These are phyloP conservation scores for Zaprionus lachaisei DNA, from an alignment of 1,140 invertebrate species.

Conservation along the genomic window DNA sequence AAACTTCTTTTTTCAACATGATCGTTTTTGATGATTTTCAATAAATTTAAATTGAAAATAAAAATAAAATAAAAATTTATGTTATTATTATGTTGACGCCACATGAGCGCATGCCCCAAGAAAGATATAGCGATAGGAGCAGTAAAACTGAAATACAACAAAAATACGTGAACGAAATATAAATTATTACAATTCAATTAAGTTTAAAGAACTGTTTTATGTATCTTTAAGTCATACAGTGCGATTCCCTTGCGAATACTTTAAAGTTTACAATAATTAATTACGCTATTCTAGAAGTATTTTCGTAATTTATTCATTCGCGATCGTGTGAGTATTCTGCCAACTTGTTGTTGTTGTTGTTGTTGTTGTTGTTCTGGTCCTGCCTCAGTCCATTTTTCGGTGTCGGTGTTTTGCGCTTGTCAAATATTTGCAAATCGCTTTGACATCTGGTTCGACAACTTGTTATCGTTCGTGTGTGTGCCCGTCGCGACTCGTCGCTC, in stretches of 20 bases:
- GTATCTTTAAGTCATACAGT: background rate
- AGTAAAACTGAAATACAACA: slow-evolving; percentile 49
- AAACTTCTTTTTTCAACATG: slow-evolving; percentile 36
- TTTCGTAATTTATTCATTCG: background rate
- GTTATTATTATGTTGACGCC: slow-evolving; percentile 81
- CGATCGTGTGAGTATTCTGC: slow-evolving; percentile 1
- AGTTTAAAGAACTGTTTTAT: background rate
- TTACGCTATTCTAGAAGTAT: background rate
- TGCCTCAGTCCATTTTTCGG: slow-evolving; percentile 45
- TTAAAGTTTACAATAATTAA: too few relatives aligned
- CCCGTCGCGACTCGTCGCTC: slow-evolving; percentile 23
- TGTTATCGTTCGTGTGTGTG: slow-evolving; percentile 66
- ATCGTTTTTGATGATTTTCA: slow-evolving; percentile 70
- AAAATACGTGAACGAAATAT: slow-evolving; percentile 4
- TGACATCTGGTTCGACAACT: slow-evolving; percentile 83
- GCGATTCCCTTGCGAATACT: too few relatives aligned
- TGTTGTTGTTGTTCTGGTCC: background rate
- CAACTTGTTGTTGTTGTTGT: background rate
- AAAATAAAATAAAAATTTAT: slow-evolving; percentile 83
- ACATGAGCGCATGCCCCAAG: slow-evolving; percentile 38
- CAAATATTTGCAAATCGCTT: slow-evolving; percentile 83
- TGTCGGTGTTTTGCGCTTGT: slow-evolving; percentile 74
- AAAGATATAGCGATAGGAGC: slow-evolving; percentile 56
- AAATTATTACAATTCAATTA: slow-evolving; percentile 28
- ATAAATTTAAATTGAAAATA: slow-evolving; percentile 83